phyloP scores from a whole-genome alignment of 2,797 vertebrate genomes.

The Enteromius paludinosus region DNA sequence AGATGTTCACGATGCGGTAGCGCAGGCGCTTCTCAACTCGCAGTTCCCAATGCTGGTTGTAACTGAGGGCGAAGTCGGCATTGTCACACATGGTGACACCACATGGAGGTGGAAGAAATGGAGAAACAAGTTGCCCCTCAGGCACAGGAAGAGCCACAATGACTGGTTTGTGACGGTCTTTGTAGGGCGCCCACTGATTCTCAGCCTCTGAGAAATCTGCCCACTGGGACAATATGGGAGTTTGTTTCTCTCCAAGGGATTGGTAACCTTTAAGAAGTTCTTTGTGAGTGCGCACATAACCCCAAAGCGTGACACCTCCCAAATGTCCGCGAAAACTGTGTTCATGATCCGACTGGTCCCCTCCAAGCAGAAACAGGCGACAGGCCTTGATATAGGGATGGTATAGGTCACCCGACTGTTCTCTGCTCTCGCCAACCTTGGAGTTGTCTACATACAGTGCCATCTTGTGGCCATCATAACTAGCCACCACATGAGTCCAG shows the following conservation, averaged over 20 bases:
- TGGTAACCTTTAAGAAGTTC: constrained; percentile 75
- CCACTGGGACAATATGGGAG: constrained; percentile 72
- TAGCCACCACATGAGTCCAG: constrained; percentile 91
- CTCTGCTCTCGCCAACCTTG: constrained; percentile 81
- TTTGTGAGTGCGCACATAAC: constrained; percentile 73
- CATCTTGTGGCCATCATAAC: constrained; percentile 87
- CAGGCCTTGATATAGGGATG: constrained; percentile 92
- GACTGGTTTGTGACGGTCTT: constrained; percentile 78
- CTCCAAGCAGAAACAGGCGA: constrained; percentile 88
- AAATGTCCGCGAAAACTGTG: constrained; percentile 87
- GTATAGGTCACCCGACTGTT: constrained; percentile 87
- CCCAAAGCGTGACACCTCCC: constrained; percentile 85
- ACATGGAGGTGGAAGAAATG: constrained; percentile 83
- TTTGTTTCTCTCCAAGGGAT: constrained; percentile 41
- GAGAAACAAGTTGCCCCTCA: constrained; percentile 75
- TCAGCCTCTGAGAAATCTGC: constrained; percentile 78
- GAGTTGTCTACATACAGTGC: constrained; percentile 88
- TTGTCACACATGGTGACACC: constrained; percentile 91
- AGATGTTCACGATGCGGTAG: constrained; percentile 92
- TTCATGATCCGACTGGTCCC: constrained; percentile 81
- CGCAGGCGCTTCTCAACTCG: constrained; percentile 81
- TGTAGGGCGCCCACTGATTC: constrained; percentile 81
- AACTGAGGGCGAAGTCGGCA: constrained; percentile 85
- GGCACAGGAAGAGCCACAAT: constrained; percentile 76
- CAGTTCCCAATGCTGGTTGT: constrained; percentile 87